A percentile compares a stretch with the other conserved stretches of the same genome.
phyloP scores from a whole-genome alignment of 2,113 vertebrate species.

The Penelope pileata region DNA sequence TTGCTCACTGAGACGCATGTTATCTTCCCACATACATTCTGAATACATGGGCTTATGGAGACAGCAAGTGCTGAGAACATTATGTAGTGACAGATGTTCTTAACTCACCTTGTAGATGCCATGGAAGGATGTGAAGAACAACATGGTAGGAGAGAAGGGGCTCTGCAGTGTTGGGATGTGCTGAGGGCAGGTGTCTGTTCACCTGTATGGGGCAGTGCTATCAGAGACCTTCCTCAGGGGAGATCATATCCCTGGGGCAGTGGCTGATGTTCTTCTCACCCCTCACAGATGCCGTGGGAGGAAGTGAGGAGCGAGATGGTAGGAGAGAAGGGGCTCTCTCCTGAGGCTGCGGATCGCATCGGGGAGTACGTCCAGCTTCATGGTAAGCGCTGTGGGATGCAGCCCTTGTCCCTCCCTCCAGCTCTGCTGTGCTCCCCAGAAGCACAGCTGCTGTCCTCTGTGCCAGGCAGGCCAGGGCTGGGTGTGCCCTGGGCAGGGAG shows the following conservation, averaged over 20 bases:
- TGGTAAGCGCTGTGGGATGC: slow-evolving; percentile 71
- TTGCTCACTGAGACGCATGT: background rate
- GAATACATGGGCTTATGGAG: background rate
- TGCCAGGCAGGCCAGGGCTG: slow-evolving; percentile 83
- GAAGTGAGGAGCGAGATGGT: slow-evolving; percentile 93
- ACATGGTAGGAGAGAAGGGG: slow-evolving; percentile 92
- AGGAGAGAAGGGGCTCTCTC: slow-evolving; percentile 88
- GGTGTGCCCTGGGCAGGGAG: slow-evolving; percentile 76
- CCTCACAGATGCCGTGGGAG: slow-evolving; percentile 85
- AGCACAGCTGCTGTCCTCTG: slow-evolving; percentile 61
- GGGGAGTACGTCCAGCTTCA: slow-evolving; percentile 87
- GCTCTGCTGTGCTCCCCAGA: too few species aligned
- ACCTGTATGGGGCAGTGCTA: background rate
- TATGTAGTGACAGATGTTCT: background rate
- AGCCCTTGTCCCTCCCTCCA: too few species aligned
- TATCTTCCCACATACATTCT: background rate
- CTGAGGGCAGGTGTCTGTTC: background rate
- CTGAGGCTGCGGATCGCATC: slow-evolving; percentile 84
- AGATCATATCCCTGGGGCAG: background rate
- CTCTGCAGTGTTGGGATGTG: background rate
- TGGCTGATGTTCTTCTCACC: background rate
- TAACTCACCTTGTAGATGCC: slow-evolving; percentile 74
- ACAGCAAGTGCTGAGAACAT: rapidly evolving
- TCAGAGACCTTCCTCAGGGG: background rate
- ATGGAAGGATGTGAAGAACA: slow-evolving; percentile 90